Conservation (phyloP, 2,113 vertebrate species). For the Parus major region DNA sequence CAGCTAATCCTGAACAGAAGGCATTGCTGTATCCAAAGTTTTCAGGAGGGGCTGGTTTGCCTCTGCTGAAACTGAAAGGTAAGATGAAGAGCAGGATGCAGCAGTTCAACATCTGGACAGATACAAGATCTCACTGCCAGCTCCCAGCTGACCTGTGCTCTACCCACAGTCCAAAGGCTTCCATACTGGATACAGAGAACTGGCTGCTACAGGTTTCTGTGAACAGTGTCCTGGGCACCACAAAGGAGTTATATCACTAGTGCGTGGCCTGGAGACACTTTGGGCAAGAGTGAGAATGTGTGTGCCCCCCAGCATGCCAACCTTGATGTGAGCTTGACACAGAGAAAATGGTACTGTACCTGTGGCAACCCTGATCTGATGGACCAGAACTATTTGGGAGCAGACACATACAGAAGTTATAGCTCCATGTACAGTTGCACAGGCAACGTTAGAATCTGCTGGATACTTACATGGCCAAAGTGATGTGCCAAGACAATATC, state of each 20-base stretch:
- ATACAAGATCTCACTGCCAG: not conserved
- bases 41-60: not conserved
- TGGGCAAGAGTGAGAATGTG: not conserved
- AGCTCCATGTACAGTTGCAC: not conserved
- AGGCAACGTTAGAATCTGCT: not conserved
- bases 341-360: not conserved
- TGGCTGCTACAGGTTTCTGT: not conserved
- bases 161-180: not conserved
- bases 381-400: not conserved
- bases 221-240: not conserved
- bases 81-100: not conserved
- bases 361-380: not conserved
- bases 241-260: not conserved
- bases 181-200: not conserved
- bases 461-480: slow-evolving; percentile 89
- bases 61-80: not conserved
- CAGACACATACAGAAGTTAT: not conserved
- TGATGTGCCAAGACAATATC: slow-evolving; percentile 93
- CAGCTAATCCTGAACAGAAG: not conserved
- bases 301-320: not conserved
- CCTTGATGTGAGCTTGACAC: not conserved
- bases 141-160: not conserved
- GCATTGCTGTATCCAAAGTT: not conserved
- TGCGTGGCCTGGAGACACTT: not conserved
- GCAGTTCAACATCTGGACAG: not conserved